These are phyloP conservation scores for Hylaeus anthracinus DNA, from an alignment of 1,140 invertebrate genomes.

Conservation along the genomic window DNA sequence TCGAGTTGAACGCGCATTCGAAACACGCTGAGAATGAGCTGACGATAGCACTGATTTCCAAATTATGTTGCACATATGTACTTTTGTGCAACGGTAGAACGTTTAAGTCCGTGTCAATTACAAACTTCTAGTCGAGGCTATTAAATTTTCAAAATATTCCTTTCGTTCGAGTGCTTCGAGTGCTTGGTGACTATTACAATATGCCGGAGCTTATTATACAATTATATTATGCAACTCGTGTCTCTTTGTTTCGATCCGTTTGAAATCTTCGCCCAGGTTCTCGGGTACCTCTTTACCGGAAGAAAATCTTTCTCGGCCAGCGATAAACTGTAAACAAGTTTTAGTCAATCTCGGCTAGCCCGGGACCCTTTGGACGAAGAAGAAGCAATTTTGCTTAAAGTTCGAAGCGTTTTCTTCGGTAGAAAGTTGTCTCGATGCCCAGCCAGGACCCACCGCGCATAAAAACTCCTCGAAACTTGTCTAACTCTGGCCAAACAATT, in stretches of 20 bases:
- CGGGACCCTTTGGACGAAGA: conserved; percentile 17
- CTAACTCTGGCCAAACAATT: conserved; percentile 37
- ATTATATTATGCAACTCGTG: neutral
- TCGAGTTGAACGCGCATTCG: neutral
- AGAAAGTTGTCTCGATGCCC: conserved; percentile 21
- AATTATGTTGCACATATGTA: too few species aligned
- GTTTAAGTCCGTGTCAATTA: too few species aligned
- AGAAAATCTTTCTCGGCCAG: conserved; percentile 14
- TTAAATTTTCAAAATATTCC: neutral
- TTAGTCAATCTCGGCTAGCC: conserved; percentile 40
- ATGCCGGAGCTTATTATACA: too few species aligned
- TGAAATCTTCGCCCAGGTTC: neutral
- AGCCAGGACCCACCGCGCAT: neutral
- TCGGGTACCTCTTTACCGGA: neutral
- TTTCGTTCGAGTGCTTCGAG: neutral
- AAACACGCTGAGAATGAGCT: too few species aligned
- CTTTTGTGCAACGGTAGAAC: too few species aligned
- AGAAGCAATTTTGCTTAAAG: conserved; percentile 50
- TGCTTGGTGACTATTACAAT: too few species aligned
- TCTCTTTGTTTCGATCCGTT: neutral
- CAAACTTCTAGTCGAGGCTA: neutral
- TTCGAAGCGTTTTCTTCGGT: conserved; percentile 39
- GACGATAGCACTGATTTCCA: too few species aligned
- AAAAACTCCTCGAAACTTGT: conserved; percentile 37
- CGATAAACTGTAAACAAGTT: conserved; percentile 52